Evolutionary conservation across 2,888 invertebrate genomes (phyloP).

Genomic region (Tubulanus polymorphus): DNA sequence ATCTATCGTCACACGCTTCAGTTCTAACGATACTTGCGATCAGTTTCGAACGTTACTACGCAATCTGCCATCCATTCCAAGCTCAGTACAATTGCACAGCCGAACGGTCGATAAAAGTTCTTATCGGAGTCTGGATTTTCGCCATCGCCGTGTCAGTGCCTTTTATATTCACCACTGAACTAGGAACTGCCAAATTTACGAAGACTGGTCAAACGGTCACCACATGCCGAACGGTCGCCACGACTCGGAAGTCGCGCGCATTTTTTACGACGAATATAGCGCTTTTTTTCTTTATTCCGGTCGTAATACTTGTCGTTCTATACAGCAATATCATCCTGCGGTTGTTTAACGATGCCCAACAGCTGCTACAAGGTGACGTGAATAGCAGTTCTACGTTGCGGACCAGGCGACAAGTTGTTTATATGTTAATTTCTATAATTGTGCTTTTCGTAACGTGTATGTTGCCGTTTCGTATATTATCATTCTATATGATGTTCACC

Average conservation of each 20-base stretch:
- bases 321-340: slow-evolving; percentile 60
- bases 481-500: slow-evolving; percentile 79
- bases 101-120: slow-evolving; percentile 45
- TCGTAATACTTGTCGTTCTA: slow-evolving; percentile 73
- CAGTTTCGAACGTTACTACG: slow-evolving; percentile 84
- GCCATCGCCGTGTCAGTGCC: slow-evolving; percentile 60
- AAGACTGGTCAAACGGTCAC: slow-evolving; percentile 69
- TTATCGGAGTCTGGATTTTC: slow-evolving; percentile 48
- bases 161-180: slow-evolving; percentile 75
- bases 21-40: slow-evolving; percentile 88
- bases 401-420: slow-evolving; percentile 34
- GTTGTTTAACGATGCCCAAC: slow-evolving; percentile 16
- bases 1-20: slow-evolving; percentile 86
- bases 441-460: slow-evolving; percentile 86
- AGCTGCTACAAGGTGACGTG: neutral
- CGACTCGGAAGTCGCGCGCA: slow-evolving; percentile 71
- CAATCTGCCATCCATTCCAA: slow-evolving; percentile 80
- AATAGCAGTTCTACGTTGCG: slow-evolving; percentile 15
- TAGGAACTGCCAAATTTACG: slow-evolving; percentile 69
- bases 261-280: slow-evolving; percentile 78
- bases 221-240: slow-evolving; percentile 76
- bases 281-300: slow-evolving; percentile 79
- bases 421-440: slow-evolving; percentile 36
- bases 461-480: slow-evolving; percentile 82
- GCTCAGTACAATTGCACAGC: slow-evolving; percentile 58